Percentiles rank a stretch among this genome's conserved stretches.
Evolutionary conservation across 2,113 vertebrate species (phyloP).

Genomic region (Stigmatopora argus): DNA sequence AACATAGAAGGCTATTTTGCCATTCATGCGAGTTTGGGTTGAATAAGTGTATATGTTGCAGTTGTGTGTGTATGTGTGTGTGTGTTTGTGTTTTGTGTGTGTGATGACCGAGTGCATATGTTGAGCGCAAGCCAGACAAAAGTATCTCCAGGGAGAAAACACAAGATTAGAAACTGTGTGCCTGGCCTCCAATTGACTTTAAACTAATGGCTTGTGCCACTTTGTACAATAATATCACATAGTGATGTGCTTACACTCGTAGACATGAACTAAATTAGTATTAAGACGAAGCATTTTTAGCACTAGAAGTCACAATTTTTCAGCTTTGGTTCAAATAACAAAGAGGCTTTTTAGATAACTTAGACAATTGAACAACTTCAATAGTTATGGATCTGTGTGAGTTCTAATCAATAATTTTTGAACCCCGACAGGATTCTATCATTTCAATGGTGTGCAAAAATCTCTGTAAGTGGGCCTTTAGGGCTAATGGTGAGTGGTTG

Average conservation of each 20-base stretch:
- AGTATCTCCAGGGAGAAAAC: background rate
- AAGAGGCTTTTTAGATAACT: too few species aligned
- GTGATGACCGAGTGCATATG: background rate
- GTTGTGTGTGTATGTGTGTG: background rate
- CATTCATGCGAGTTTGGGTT: background rate
- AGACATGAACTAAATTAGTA: background rate
- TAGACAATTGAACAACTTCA: too few species aligned
- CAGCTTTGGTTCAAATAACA: too few species aligned
- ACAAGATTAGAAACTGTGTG: background rate
- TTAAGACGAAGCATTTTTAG: too few species aligned
- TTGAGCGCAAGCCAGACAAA: background rate
- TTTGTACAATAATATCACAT: background rate
- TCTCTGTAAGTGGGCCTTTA: too few species aligned
- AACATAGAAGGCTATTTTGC: background rate
- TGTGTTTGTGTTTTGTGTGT: background rate
- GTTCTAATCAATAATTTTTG: too few species aligned
- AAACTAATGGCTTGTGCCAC: background rate
- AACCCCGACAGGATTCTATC: too few species aligned
- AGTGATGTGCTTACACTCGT: background rate
- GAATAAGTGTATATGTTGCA: background rate
- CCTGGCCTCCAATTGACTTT: background rate
- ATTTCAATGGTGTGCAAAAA: too few species aligned
- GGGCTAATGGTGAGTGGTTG: too few species aligned
- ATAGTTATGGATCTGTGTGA: too few species aligned
- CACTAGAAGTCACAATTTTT: too few species aligned